Percentiles rank a stretch among this genome's conserved stretches.
Conservation (phyloP, 1,140 invertebrate species). For the Trypoxylus dichotomus region DNA sequence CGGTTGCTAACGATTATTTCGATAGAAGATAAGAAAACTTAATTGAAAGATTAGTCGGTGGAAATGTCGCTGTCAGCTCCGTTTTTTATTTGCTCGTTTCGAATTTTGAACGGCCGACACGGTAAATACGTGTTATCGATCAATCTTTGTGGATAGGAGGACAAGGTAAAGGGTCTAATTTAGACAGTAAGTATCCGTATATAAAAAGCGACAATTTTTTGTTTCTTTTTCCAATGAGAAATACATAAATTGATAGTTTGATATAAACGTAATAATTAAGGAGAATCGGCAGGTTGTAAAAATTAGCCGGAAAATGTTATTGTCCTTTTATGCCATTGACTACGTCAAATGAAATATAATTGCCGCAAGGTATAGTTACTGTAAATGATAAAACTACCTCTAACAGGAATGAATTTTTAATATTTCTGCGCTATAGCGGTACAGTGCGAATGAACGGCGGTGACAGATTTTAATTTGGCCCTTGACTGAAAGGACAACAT, state of each 20-base stretch:
- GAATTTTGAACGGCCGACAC: not conserved
- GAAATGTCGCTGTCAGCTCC: not conserved
- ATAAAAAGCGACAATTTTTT: not conserved
- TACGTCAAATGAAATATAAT: no score
- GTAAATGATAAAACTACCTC: no score
- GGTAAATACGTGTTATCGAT: not conserved
- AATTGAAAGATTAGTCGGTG: not conserved
- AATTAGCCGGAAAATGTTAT: no score
- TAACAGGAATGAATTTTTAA: no score
- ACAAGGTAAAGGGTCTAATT: slow-evolving; percentile 2
- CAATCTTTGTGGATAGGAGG: not conserved
- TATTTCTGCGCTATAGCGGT: no score
- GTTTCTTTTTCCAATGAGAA: not conserved
- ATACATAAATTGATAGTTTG: not conserved
- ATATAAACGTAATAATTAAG: not conserved
- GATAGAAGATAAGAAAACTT: not conserved
- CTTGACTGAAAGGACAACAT: no score
- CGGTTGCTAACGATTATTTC: not conserved
- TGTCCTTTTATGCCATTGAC: no score
- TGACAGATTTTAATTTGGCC: no score
- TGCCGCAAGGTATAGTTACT: no score
- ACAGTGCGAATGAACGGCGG: no score
- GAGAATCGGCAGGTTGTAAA: no score
- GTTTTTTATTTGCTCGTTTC: not conserved
- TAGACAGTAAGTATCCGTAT: not conserved